Base-by-base conservation (phyloP, 2,113 vertebrate genomes). In the Anhinga rufa region DNA sequence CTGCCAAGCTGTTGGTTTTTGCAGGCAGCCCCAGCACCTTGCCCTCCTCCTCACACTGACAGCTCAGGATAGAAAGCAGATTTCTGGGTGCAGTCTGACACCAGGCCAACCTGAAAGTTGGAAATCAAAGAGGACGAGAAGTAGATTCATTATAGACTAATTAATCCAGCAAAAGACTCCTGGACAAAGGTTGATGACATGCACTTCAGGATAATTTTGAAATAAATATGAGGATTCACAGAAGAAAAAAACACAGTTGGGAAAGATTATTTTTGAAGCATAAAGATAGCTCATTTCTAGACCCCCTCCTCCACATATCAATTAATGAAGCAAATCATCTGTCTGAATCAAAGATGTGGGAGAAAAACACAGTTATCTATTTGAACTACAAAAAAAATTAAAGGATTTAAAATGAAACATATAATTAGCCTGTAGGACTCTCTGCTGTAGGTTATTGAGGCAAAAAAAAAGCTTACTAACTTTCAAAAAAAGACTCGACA, bases 371-470 rank as follows among this genome's bases (percentile, higher is more conserved):
- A 95, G 95, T 93, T 95, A 96, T 95, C 95, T 92, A 94, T 95
- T 90, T 97, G 96, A 97, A 97, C 91, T 94, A 88, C 95, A 93
- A 96, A 97, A 97, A 97, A 97, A 96, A 95, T 86, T 95, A 95
- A 95, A 96, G 75, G 51, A 96, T 97, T 92, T 92, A 28, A 92
- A 95, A 97, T 88, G 94, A 96, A 97, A 97, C 96, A 96, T 97
- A 80, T 96, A 97, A 97, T 97, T 97, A 97, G 95, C 93, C 94
- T 77, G 94, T 94, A 97, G 93, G 95, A 95, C 97, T 97, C 95
- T 95, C 89, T 94, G 84, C 95, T 95, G 95, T 92, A 97, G 96
- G 93, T 94, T 97, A 97, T 36, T 95, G 95, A 95, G 87, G 89
- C 11, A 80, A 76, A 89, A 95, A 18, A 70, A 70, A 65, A 58